Evolutionary conservation across 1,140 invertebrate species (phyloP).

Genomic region (Scaptomyza montana): DNA sequence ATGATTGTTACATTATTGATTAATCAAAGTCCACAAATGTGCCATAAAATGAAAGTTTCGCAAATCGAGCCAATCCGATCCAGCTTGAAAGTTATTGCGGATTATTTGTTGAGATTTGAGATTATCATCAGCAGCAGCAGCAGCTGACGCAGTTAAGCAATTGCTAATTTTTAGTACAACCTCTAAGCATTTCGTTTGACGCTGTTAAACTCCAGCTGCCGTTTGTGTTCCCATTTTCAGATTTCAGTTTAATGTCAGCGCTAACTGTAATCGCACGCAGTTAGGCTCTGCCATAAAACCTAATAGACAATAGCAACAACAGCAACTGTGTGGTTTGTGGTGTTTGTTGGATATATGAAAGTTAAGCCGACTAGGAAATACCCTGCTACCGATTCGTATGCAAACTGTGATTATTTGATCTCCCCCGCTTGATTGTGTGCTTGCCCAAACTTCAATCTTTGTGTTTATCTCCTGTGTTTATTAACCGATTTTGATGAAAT

Average conservation of each 20-base stretch:
- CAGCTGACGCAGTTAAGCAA: neutral
- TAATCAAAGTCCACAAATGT: neutral
- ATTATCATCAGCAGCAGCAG: neutral
- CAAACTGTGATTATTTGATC: too few relatives aligned
- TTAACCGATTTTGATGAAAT: too few relatives aligned
- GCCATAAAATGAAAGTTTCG: neutral
- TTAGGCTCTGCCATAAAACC: conserved; percentile 2
- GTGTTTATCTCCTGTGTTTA: too few relatives aligned
- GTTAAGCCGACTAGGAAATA: neutral
- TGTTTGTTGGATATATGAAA: neutral
- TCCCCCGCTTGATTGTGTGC: too few relatives aligned
- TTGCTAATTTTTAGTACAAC: neutral
- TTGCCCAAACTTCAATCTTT: too few relatives aligned
- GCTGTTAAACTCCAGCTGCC: neutral
- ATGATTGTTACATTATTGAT: too few relatives aligned
- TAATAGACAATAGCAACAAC: neutral
- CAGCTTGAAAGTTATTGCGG: neutral
- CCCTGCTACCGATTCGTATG: neutral
- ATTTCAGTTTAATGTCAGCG: neutral
- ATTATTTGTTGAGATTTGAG: neutral
- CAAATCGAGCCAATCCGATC: neutral
- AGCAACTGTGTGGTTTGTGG: neutral
- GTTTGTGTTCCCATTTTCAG: neutral
- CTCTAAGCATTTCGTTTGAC: neutral
- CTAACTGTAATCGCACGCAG: conserved; percentile 10